phyloP scores from a whole-genome alignment of 2,797 vertebrate species.

The Anas bernieri region DNA sequence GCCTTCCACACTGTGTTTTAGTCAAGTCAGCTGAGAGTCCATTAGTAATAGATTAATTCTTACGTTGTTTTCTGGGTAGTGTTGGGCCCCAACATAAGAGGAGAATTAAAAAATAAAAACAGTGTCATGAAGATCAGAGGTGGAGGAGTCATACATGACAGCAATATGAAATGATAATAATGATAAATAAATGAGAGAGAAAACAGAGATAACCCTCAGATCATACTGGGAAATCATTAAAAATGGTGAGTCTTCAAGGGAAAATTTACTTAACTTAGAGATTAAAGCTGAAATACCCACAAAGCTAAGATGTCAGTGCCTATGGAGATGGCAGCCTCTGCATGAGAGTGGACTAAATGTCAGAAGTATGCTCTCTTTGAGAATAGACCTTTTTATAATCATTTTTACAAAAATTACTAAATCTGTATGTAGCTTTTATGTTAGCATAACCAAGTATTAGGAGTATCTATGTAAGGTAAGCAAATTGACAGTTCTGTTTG shows the following conservation, averaged over 20 bases:
- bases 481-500: not conserved
- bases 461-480: not conserved
- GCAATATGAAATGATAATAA: not conserved
- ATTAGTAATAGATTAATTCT: not conserved
- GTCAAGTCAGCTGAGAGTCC: not conserved
- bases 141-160: not conserved
- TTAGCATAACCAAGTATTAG: not conserved
- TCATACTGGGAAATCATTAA: not conserved
- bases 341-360: not conserved
- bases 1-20: not conserved
- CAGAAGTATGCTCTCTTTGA: not conserved
- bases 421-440: not conserved
- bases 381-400: not conserved
- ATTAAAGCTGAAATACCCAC: not conserved
- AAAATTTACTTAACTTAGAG: not conserved
- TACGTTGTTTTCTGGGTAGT: not conserved
- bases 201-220: not conserved
- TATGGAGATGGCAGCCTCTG: not conserved
- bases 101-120: not conserved
- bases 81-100: not conserved
- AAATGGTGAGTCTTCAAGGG: not conserved
- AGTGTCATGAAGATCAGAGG: not conserved
- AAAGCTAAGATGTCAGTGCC: not conserved
- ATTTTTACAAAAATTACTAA: not conserved
- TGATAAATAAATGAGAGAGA: not conserved